These are phyloP conservation scores for Anadara kagoshimensis DNA, from an alignment of 1,140 invertebrate species.

Conservation along the genomic window DNA sequence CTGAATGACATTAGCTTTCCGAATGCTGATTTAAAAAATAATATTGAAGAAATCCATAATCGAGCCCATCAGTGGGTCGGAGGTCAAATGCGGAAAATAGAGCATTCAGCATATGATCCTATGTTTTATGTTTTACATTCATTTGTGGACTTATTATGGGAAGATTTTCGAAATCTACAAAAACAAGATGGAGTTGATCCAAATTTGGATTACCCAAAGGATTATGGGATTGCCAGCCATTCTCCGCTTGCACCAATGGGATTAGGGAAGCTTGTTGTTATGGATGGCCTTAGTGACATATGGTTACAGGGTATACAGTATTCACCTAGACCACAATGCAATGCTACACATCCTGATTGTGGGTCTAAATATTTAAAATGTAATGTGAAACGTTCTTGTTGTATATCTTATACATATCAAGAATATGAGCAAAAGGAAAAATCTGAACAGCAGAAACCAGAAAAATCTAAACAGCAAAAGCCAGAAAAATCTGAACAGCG, in stretches of 20 bases:
- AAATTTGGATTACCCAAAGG: slow-evolving; percentile 39
- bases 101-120: slow-evolving; percentile 42
- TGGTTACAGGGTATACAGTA: slow-evolving; percentile 28
- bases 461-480: too few species aligned
- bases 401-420: too few species aligned
- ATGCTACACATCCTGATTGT: slow-evolving; percentile 8
- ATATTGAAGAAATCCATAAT: slow-evolving; percentile 40
- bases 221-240: slow-evolving; percentile 31
- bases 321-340: slow-evolving; percentile 9
- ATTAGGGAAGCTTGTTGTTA: slow-evolving; percentile 25
- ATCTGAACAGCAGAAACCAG: too few species aligned
- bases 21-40: slow-evolving; percentile 12
- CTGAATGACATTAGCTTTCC: slow-evolving; percentile 40
- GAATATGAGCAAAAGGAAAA: too few species aligned
- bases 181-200: slow-evolving; percentile 40
- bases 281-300: slow-evolving; percentile 38
- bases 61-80: slow-evolving; percentile 46
- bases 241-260: slow-evolving; percentile 39
- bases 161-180: slow-evolving; percentile 43
- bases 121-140: slow-evolving; percentile 44
- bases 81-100: slow-evolving; percentile 43
- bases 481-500: too few species aligned
- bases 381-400: slow-evolving; percentile 1
- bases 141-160: slow-evolving; percentile 44
- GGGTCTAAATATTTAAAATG: slow-evolving; percentile 29